These are phyloP conservation scores for Egretta garzetta DNA, from an alignment of 2,113 vertebrate genomes.

Conservation along the genomic window DNA sequence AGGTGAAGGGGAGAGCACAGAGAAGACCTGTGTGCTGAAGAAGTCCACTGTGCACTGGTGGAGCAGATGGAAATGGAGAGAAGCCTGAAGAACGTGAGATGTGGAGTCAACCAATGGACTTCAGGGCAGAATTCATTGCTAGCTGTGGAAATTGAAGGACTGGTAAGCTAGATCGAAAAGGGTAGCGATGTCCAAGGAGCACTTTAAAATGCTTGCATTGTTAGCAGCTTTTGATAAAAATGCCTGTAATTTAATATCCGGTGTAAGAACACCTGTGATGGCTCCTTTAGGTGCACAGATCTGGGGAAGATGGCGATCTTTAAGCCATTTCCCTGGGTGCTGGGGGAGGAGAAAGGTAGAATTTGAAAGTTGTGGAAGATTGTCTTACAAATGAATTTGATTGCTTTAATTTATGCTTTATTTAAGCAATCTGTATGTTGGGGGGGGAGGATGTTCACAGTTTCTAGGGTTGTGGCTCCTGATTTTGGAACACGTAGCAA, in stretches of 20 bases:
- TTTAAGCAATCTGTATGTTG: neutral
- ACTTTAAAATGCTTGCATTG: neutral
- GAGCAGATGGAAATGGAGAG: neutral
- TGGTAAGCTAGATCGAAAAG: neutral
- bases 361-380: neutral
- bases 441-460: neutral
- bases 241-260: neutral
- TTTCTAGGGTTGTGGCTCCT: neutral
- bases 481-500: neutral
- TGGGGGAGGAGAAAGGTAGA: neutral
- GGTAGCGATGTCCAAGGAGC: neutral
- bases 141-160: neutral
- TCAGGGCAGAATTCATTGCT: neutral
- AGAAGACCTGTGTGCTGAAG: neutral
- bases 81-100: neutral
- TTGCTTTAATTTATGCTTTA: neutral
- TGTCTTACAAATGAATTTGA: neutral
- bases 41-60: neutral
- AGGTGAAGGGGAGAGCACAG: neutral
- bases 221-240: neutral
- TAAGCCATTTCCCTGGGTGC: neutral
- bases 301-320: neutral
- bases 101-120: neutral
- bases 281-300: neutral
- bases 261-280: neutral